Evolutionary conservation across 2,888 invertebrate genomes (phyloP), one percentile per base, ranked within the genome.

Genomic region (Gordius sp.): DNA sequence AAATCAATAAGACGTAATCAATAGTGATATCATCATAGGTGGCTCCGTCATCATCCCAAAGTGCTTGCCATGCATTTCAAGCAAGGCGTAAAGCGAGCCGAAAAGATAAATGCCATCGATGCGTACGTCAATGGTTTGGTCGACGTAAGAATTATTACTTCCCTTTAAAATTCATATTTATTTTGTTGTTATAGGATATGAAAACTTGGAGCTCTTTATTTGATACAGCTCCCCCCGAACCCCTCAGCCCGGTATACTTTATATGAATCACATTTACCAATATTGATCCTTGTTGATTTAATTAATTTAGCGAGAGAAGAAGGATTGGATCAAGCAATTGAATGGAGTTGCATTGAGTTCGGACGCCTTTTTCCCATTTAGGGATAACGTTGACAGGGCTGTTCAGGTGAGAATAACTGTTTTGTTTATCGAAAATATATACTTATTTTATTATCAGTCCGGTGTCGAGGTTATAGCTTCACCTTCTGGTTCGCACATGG

Each of bases 361-460:
- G 0, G 93, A 97, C 71, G 93, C 91, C 0, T 97, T 93, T 75
- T 91, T 97, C 73, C 93, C 93, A 27, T 93, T 93, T 76, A 75
- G 89, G 62, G 93, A 97, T 67, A 93, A 89, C 66, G 80, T 97
- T 58, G 91, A 93, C 67, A 75, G 89, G 61, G 60, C 57, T 24
- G 33, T 16, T 16, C 2, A 33, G 23, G 59, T 59, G 18, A 56
- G 41, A 33, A 25, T 16, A 63, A 63, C 57, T n/a, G n/a, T n/a
- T n/a, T n/a, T n/a, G n/a, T n/a, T n/a, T n/a, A n/a, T n/a, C n/a
- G n/a, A n/a, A n/a, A n/a, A n/a, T n/a, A n/a, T n/a, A n/a, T n/a
- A n/a, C n/a, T n/a, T n/a, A n/a, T n/a, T n/a, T n/a, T n/a, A n/a
- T n/a, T n/a, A 65, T 28, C 74, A 91, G 89, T 83, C 82, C 66